Evolutionary conservation across 2,888 invertebrate species (phyloP).

Genomic region (Panorpa germanica): DNA sequence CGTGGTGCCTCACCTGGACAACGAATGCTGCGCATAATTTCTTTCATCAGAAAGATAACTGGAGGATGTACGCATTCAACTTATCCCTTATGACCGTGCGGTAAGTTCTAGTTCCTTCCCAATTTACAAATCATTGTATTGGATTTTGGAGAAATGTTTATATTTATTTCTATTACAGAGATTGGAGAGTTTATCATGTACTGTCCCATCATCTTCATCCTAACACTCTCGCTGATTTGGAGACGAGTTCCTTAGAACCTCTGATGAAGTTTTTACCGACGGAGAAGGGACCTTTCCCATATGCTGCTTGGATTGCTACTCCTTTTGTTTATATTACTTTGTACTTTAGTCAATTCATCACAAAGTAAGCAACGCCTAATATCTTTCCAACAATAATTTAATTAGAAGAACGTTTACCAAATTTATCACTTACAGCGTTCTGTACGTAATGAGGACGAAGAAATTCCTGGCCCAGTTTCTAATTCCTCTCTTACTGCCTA

Average conservation of each 20-base stretch:
- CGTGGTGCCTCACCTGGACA: conserved; percentile 34
- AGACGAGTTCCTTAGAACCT: conserved; percentile 49
- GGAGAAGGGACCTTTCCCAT: conserved; percentile 29
- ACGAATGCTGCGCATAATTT: conserved; percentile 53
- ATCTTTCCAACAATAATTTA: not conserved
- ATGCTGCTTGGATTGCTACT: conserved; percentile 30
- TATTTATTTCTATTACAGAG: too few species aligned
- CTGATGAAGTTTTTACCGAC: conserved; percentile 44
- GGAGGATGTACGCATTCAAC: conserved; percentile 63
- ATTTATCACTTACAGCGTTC: too few species aligned
- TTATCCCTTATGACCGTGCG: conserved; percentile 42
- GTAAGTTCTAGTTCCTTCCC: too few species aligned
- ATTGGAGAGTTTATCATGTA: conserved; percentile 57
- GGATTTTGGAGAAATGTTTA: too few species aligned
- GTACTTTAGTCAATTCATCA: conserved; percentile 17
- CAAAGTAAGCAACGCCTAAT: conserved; percentile 17
- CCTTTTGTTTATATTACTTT: conserved; percentile 21
- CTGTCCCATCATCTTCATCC: conserved; percentile 64
- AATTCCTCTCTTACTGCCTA: conserved; percentile 23
- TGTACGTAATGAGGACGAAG: too few species aligned
- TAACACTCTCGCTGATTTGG: conserved; percentile 56
- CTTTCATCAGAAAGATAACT: conserved; percentile 54
- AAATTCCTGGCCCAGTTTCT: too few species aligned
- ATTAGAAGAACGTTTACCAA: not conserved
- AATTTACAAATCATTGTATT: too few species aligned